Evolutionary conservation across 2,888 invertebrate species (phyloP), one percentile per base, ranked within the genome.

Genomic region (Temnothorax ravouxi): DNA sequence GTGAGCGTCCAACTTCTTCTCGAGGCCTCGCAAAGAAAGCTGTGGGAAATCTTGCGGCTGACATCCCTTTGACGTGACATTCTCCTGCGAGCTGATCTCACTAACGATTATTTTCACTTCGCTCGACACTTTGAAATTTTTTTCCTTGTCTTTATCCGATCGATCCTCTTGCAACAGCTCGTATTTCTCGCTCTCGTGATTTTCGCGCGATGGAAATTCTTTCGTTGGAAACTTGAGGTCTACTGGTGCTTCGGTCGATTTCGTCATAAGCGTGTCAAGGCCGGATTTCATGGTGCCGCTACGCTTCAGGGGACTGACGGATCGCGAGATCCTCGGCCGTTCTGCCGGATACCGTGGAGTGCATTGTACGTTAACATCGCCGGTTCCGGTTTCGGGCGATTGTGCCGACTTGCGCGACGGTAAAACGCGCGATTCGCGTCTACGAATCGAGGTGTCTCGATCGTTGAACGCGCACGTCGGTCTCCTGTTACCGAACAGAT

Each of bases 71-170:
- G 89, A 77, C 61, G 83, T 59, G 47, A 47, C 6, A 38, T 88
- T 88, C 25, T 83, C 56, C n/a, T 88, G 88, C 56, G 86, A 85
- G 1, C 85, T 74, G 29, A 90, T 91, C 81, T 93, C 91, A 69
- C 90, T 92, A 3, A 94, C 93, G 61, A 94, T 89, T 89, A 94
- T 94, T 62, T 93, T 93, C 0, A 94, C 92, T 44, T 92, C 88
- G 50, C 91, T 93, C 47, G 89, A 81, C 2, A 84, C 64, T 44
- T 66, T 66, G 9, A 56, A 82, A 59, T 64, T 84, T 21, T 72
- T 77, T 8, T 91, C 88, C n/a, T 87, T 88, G 13, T 90, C 87
- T 9, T 86, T 82, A 5, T 29, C 29, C 29, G 18, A 21, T 34
- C 11, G 79, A 47, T 44, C 13, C 13, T 71, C 34, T 21, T 21